Evolutionary conservation across 2,797 vertebrate genomes (phyloP), one percentile per base, ranked within the genome.

Genomic region (Chelonia mydas): DNA sequence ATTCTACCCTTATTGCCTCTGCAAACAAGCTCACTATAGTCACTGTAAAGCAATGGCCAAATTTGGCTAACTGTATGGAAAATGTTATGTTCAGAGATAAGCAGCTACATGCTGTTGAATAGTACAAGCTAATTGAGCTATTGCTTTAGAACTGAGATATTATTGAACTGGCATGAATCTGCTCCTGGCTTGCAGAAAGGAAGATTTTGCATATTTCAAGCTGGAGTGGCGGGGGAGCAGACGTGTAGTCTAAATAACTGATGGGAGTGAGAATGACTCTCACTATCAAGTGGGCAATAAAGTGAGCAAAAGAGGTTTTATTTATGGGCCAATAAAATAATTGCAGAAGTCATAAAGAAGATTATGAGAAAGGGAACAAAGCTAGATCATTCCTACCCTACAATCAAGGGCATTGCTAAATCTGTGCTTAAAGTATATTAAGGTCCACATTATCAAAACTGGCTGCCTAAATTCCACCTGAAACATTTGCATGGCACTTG

Each of bases 241-340:
- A 12, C 31, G n/a, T 45, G 31, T 21, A 8, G 11, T 37, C 33
- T 41, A 17, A 57, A 57, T 50, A 45, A 50, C 23, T 41, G 53
- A 21, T 50, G 33, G 65, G 65, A 68, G 28, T 11, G 31, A 37
- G 21, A 74, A 47, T 77, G 31, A 10, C 41, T 31, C n/a, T 47
- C 65, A 19, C 53, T 89, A 47, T 5, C 25, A 25, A 11, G 5
- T 8, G 16, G 51, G 65, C 31, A 11, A 25, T 15, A 54, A 23
- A 50, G 81, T 21, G 47, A 94, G 53, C 3, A 81, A 84, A 95
- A 68, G 11, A 11, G 33, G 9, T 76, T n/a, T 51, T 87, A 50
- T 87, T 95, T 87, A 85, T 6, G 21, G 57, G 77, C 7, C 9
- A 88, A 25, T 8, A 33, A 79, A 90, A 65, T 77, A 81, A 86